Percentiles rank a stretch among this genome's conserved stretches.
Evolutionary conservation across 2,113 vertebrate genomes (phyloP).

Genomic region (Lagenorhynchus albirostris): DNA sequence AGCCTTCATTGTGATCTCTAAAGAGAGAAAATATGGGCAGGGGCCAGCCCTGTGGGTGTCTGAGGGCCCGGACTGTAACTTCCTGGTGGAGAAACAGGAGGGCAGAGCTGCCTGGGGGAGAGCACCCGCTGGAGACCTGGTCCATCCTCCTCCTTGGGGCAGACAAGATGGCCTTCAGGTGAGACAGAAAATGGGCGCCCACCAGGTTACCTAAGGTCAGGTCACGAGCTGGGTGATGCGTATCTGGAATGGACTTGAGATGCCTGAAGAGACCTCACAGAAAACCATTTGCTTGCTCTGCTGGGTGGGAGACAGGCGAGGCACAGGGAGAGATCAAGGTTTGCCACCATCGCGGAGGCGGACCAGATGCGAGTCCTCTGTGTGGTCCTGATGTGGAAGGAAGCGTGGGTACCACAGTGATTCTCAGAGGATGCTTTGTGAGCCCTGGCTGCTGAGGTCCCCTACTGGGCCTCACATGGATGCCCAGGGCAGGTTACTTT

Average conservation of each 20-base stretch:
- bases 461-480: fast-evolving
- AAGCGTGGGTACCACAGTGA: fast-evolving
- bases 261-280: fast-evolving
- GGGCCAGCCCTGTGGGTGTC: neutral
- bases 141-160: neutral
- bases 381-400: neutral
- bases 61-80: neutral
- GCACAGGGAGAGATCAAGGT: no score
- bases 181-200: neutral
- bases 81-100: neutral
- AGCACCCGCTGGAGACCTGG: fast-evolving
- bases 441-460: neutral
- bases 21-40: neutral
- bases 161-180: neutral
- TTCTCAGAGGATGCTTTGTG: neutral
- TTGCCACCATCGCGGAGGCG: fast-evolving
- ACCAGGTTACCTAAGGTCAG: neutral
- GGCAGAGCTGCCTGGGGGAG: neutral
- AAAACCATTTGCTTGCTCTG: fast-evolving
- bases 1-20: neutral
- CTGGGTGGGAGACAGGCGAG: no score
- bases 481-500: neutral
- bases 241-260: neutral
- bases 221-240: neutral
- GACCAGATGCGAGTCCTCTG: neutral